These are phyloP conservation scores for Amphiura filiformis DNA, from an alignment of 35 echinoderm and acorn worm species.

Conservation along the genomic window DNA sequence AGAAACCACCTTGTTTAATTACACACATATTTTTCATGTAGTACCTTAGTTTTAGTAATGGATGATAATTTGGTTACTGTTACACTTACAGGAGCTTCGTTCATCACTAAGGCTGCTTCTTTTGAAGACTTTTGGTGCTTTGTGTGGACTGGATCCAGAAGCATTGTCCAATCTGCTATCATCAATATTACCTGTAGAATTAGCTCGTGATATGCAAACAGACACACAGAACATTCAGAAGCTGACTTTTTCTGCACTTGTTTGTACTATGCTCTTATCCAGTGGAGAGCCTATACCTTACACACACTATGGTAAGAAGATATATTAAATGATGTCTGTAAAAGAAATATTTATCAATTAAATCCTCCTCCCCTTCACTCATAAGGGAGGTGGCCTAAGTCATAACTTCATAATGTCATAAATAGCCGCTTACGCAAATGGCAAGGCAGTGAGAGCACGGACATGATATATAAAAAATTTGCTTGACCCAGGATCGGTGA, in stretches of 20 bases:
- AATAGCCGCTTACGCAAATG: no score
- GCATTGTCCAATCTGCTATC: constrained; percentile 68
- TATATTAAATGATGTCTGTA: neutral
- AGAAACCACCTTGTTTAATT: no score
- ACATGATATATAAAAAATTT: no score
- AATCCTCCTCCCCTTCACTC: no score
- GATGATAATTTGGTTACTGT: no score
- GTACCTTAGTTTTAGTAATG: no score
- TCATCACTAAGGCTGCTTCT: constrained; percentile 66
- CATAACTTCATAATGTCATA: no score
- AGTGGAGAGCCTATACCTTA: constrained; percentile 72
- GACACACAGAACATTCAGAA: constrained; percentile 69
- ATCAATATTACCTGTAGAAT: constrained; percentile 78
- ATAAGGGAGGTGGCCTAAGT: no score
- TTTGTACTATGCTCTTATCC: constrained; percentile 82
- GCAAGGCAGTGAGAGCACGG: no score
- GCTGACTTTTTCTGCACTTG: constrained; percentile 68
- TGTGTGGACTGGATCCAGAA: constrained; percentile 67
- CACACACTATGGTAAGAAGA: constrained; percentile 80
- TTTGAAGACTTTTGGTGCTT: constrained; percentile 77
- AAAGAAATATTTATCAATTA: no score
- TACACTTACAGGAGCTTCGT: constrained; percentile 74
- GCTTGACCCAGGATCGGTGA: no score
- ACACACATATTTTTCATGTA: no score
- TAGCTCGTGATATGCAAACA: constrained; percentile 81